Percentiles rank a stretch among this genome's conserved stretches.
Conservation (phyloP, 92 coral and sea anemone genomes). For the Desmophyllum pertusum region DNA sequence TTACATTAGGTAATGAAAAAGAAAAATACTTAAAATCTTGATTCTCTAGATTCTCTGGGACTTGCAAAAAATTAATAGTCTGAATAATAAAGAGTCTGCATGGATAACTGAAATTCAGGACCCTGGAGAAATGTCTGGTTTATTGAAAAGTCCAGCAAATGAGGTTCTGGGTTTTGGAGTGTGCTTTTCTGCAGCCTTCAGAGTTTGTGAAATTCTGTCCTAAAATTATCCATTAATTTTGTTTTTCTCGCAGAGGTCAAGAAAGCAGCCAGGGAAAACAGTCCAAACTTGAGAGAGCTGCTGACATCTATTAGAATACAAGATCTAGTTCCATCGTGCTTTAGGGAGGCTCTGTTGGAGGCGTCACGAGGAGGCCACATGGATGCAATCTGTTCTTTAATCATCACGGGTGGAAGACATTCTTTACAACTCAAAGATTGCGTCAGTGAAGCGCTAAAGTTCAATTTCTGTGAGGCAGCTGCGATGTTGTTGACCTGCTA, state of each 20-base stretch:
- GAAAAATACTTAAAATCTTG: too few species aligned
- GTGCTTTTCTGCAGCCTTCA: not conserved
- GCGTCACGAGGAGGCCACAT: conserved; percentile 83
- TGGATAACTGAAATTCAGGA: too few species aligned
- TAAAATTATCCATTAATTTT: not conserved
- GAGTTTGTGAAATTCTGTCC: not conserved
- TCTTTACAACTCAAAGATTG: conserved; percentile 66
- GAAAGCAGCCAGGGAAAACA: conserved; percentile 80
- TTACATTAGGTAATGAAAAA: too few species aligned
- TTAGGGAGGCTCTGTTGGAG: conserved; percentile 83
- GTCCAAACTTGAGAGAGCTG: conserved; percentile 60
- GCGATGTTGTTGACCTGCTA: conserved; percentile 84
- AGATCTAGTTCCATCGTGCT: conserved; percentile 74
- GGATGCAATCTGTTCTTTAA: conserved; percentile 76
- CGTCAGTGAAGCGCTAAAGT: conserved; percentile 62
- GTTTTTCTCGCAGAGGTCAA: conserved; percentile 72
- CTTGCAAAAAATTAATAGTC: too few species aligned
- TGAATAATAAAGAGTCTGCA: too few species aligned
- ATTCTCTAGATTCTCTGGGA: too few species aligned
- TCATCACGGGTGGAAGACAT: conserved; percentile 71
- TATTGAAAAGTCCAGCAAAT: not conserved
- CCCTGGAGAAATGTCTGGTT: too few species aligned
- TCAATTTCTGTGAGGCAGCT: conserved; percentile 65
- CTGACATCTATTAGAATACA: conserved; percentile 54
- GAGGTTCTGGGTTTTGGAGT: not conserved